Evolutionary conservation across 2,888 invertebrate genomes (phyloP), one percentile per base, ranked within the genome.

Genomic region (Kryphioiulus occultus): DNA sequence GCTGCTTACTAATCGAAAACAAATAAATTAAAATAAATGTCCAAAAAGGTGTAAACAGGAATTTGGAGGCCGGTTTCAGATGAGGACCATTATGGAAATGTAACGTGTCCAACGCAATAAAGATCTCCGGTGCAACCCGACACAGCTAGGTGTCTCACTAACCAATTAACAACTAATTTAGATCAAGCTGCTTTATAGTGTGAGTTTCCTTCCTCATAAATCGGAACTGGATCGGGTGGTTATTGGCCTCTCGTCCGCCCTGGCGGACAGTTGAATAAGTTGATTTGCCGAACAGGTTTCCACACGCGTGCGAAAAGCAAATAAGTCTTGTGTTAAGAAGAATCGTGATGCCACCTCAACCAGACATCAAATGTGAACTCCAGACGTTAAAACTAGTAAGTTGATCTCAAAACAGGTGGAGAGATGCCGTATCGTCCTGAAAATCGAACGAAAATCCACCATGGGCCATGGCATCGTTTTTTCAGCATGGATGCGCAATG

Each of bases 241-340:
- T 59, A 59, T 59, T 59, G 59, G 59, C 59, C 59, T 59, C 59
- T 59, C 59, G 59, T 59, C 59, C 59, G 22, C 59, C 59, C 59
- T 59, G n/a, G 59, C 59, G 59, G 59, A 59, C 59, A 59, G n/a
- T 7, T n/a, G 22, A 59, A 59, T 22, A 59, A 59, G 59, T 53
- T 53, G 53, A 59, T 22, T 9, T 59, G 4, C 59, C 22, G 59
- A 59, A 59, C 59, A 9, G 59, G 59, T 59, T 59, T 59, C 22
- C 59, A 59, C 59, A 59, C 7, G n/a, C 59, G 22, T 59, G 59
- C 22, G 59, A 59, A 59, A 59, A n/a, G n/a, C 59, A 59, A 59
- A 59, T 59, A 59, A 59, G 7, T n/a, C 59, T 22, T 59, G n/a
- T 7, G 59, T 22, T 59, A 10, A 59, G n/a, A n/a, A n/a, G 22